Conservation (phyloP, 92 coral and sea anemone genomes). For the Metridium senile region DNA sequence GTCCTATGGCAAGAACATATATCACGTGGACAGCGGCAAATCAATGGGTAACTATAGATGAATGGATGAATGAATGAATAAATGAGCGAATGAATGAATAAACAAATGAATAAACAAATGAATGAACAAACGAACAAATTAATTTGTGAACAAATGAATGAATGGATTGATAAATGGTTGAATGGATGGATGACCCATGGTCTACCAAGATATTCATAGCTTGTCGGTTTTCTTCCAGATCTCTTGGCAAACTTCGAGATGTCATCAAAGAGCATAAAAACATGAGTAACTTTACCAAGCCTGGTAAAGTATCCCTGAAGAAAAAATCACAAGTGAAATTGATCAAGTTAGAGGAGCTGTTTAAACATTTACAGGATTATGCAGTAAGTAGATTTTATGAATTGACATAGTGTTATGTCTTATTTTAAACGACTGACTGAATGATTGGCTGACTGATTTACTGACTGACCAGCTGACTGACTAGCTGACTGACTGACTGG, state of each 20-base stretch:
- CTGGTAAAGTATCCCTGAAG: slow-evolving; percentile 51
- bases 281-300: slow-evolving; percentile 25
- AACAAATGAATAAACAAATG: slow-evolving; percentile 13
- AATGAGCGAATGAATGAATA: neutral
- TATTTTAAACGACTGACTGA: neutral
- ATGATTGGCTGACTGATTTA: neutral
- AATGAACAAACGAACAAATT: neutral
- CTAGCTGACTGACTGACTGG: neutral
- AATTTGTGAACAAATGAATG: neutral
- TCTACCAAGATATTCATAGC: no score
- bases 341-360: slow-evolving; percentile 38
- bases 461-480: neutral
- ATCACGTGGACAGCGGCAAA: slow-evolving; percentile 24
- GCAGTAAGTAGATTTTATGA: slow-evolving; percentile 29
- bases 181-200: neutral
- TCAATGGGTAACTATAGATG: slow-evolving; percentile 20
- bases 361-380: slow-evolving; percentile 47
- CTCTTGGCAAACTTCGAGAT: slow-evolving; percentile 42
- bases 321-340: slow-evolving; percentile 11
- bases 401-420: neutral
- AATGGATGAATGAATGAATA: neutral
- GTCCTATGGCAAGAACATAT: slow-evolving; percentile 44
- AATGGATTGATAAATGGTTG: neutral
- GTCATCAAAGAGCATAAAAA: slow-evolving; percentile 56
- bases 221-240: slow-evolving; percentile 14